Evolutionary conservation across 2,797 vertebrate genomes (phyloP).

Genomic region (Epinephelus coioides): DNA sequence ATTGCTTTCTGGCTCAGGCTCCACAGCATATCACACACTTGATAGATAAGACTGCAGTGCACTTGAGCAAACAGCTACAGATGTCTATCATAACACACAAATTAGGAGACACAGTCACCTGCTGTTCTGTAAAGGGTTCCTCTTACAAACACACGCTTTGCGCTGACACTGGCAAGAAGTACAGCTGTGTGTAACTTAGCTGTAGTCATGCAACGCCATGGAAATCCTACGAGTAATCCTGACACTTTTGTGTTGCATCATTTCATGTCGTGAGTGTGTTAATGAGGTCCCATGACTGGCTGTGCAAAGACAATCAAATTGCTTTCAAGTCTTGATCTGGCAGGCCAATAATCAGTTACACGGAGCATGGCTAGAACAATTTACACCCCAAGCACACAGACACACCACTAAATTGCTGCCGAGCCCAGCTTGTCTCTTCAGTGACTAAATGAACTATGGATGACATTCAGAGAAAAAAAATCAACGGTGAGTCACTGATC

Average conservation of each 20-base stretch:
- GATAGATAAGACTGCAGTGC: constrained; percentile 8
- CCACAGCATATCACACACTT: background rate
- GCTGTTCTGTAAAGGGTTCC: constrained; percentile 7
- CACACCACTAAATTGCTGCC: constrained; percentile 32
- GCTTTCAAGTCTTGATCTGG: constrained; percentile 53
- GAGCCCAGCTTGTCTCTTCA: background rate
- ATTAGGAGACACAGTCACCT: constrained; percentile 17
- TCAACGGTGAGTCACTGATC: background rate
- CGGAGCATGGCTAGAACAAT: constrained; percentile 44
- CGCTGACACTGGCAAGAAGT: constrained; percentile 5
- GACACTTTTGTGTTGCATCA: background rate
- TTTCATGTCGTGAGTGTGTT: constrained; percentile 33
- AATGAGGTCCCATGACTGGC: constrained; percentile 59
- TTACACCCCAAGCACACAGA: constrained; percentile 40
- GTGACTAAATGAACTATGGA: background rate
- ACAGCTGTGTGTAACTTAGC: constrained; percentile 19
- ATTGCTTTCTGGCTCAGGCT: constrained; percentile 23
- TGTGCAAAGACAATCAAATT: constrained; percentile 54
- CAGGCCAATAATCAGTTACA: constrained; percentile 41
- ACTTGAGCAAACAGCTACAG: constrained; percentile 2
- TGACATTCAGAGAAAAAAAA: background rate
- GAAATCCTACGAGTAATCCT: constrained; percentile 22
- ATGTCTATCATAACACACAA: constrained; percentile 2
- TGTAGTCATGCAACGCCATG: background rate
- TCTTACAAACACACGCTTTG: background rate